These are phyloP conservation scores for Drosophila takahashii DNA, from an alignment of 1,140 invertebrate species.

Conservation along the genomic window DNA sequence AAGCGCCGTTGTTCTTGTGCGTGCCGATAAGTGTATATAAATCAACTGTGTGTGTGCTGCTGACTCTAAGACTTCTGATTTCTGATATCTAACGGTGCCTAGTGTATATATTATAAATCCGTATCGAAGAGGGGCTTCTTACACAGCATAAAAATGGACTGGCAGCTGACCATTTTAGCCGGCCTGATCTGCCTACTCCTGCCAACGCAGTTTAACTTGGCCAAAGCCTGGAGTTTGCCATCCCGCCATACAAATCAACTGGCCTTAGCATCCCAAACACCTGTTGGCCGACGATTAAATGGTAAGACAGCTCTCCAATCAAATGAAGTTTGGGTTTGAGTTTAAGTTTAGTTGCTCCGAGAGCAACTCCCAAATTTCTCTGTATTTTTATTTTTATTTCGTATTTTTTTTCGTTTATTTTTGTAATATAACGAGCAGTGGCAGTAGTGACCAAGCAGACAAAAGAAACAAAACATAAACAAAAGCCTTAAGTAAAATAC, in stretches of 20 bases:
- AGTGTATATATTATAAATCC: constrained; percentile 25
- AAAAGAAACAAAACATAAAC: constrained; percentile 53
- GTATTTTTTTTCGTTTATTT: constrained; percentile 6
- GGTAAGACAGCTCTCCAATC: constrained; percentile 55
- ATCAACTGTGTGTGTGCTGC: constrained; percentile 35
- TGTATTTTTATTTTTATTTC: constrained; percentile 24
- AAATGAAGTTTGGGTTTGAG: neutral
- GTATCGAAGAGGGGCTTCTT: neutral
- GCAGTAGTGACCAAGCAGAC: constrained; percentile 2
- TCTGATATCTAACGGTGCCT: constrained; percentile 44
- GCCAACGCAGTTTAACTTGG: constrained; percentile 27
- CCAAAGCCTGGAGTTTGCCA: constrained; percentile 65
- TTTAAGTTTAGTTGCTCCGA: too few species aligned
- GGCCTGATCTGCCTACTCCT: constrained; percentile 53
- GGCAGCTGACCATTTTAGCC: constrained; percentile 48
- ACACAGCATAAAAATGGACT: constrained; percentile 49
- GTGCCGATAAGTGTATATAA: constrained; percentile 70
- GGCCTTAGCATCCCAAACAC: constrained; percentile 10
- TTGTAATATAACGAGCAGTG: constrained; percentile 25
- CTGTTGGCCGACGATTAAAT: constrained; percentile 62
- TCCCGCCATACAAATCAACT: constrained; percentile 13
- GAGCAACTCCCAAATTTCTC: constrained; percentile 2
- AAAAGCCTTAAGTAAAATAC: constrained; percentile 53
- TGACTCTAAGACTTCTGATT: constrained; percentile 42
- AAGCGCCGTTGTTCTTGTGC: constrained; percentile 69